Conservation (phyloP, 2,797 vertebrate species). For the Centropyge bicolor region DNA sequence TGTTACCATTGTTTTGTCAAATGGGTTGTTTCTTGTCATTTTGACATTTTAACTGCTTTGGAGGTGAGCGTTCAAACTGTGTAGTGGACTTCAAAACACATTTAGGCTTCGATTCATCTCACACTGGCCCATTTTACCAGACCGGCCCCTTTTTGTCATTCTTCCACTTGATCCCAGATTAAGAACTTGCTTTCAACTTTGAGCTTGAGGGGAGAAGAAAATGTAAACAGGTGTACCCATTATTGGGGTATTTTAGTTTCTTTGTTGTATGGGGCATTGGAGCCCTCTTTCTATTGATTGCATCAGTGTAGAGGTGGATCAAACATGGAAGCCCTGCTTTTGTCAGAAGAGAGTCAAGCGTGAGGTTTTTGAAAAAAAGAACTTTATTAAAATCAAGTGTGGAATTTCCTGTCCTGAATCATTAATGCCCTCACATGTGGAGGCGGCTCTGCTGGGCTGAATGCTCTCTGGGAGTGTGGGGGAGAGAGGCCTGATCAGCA, state of each 20-base stretch:
- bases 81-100: conserved; percentile 44
- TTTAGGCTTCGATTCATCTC: conserved; percentile 49
- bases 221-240: conserved; percentile 62
- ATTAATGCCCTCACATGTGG: conserved; percentile 51
- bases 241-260: conserved; percentile 43
- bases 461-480: conserved; percentile 14
- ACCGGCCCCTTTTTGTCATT: conserved; percentile 35
- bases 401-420: conserved; percentile 65
- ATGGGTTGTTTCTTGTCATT: background rate
- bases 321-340: conserved; percentile 60
- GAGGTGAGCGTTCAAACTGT: conserved; percentile 9
- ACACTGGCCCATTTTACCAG: conserved; percentile 25
- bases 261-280: conserved; percentile 47
- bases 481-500: conserved; percentile 5
- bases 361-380: conserved; percentile 56
- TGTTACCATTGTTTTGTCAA: background rate
- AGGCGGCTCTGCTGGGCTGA: conserved; percentile 22
- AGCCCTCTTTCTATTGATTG: conserved; percentile 53
- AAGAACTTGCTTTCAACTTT: conserved; percentile 63
- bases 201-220: conserved; percentile 22
- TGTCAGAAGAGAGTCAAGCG: conserved; percentile 58
- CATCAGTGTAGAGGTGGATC: conserved; percentile 56
- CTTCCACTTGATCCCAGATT: conserved; percentile 65
- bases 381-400: conserved; percentile 60
- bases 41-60: conserved; percentile 6